Evolutionary conservation across 2,888 invertebrate species (phyloP).

Genomic region (Aspidiotus rigidus): DNA sequence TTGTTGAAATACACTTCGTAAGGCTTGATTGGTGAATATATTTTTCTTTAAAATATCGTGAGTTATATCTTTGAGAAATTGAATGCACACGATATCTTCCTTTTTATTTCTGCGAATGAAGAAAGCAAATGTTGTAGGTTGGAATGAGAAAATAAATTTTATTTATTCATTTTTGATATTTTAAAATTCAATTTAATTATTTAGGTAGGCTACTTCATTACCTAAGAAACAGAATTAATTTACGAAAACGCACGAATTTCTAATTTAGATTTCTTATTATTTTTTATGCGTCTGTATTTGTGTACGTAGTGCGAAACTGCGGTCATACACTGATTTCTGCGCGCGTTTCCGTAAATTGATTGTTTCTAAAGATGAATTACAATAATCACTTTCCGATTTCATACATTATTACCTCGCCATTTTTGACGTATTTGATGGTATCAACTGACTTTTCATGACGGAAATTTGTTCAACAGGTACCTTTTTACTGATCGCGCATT

Average conservation of each 20-base stretch:
- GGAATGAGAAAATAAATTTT: too few species aligned
- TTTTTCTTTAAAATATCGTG: slow-evolving; percentile 50
- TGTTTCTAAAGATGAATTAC: neutral
- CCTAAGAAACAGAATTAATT: too few species aligned
- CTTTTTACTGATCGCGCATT: neutral
- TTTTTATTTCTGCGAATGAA: slow-evolving; percentile 35
- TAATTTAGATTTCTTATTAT: too few species aligned
- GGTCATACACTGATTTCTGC: neutral
- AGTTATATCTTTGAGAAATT: slow-evolving; percentile 48
- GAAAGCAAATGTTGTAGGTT: too few species aligned
- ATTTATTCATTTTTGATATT: too few species aligned
- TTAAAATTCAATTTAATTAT: too few species aligned
- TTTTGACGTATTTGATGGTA: too few species aligned
- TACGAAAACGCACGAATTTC: too few species aligned
- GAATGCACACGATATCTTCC: slow-evolving; percentile 42
- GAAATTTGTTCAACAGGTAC: neutral
- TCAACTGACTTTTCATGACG: neutral
- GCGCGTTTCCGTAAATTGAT: neutral
- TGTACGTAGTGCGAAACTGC: neutral
- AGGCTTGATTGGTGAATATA: slow-evolving; percentile 48
- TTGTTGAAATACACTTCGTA: slow-evolving; percentile 47
- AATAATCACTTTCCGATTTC: neutral
- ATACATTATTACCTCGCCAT: neutral
- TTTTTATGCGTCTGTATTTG: neutral
- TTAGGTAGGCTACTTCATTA: too few species aligned